Conservation (phyloP, 2,888 invertebrate species). For the Marasmarcha lunaedactyla region DNA sequence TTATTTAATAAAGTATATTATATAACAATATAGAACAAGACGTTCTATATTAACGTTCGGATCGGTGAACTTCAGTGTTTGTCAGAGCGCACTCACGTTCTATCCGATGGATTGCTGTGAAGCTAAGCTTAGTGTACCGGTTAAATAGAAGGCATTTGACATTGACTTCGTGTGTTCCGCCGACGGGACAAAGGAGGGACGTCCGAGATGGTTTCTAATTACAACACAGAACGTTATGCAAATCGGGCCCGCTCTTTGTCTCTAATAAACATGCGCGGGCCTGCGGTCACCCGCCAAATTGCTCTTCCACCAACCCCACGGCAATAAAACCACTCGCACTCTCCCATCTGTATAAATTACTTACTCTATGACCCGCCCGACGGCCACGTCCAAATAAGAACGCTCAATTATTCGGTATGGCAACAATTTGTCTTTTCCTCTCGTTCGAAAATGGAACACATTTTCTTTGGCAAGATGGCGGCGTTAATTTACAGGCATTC, state of each 20-base stretch:
- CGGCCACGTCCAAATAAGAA: background rate
- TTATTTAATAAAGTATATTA: no score
- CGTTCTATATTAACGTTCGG: no score
- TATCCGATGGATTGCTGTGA: background rate
- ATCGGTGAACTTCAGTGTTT: background rate
- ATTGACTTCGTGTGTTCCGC: conserved; percentile 32
- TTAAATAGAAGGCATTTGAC: conserved; percentile 58
- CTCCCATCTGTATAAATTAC: conserved; percentile 1
- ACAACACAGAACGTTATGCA: conserved; percentile 67
- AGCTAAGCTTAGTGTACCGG: conserved; percentile 18
- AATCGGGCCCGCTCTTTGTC: conserved; percentile 58
- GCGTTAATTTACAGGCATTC: conserved; percentile 2
- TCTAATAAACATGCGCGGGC: conserved; percentile 66
- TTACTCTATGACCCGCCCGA: background rate
- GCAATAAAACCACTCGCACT: conserved; percentile 9
- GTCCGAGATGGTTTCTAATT: conserved; percentile 68
- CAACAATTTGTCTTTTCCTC: background rate
- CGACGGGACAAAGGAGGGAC: conserved; percentile 59
- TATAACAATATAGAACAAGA: no score
- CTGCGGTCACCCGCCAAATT: conserved; percentile 63
- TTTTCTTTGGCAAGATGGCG: conserved; percentile 6
- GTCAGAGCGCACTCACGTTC: background rate
- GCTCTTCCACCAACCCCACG: conserved; percentile 35
- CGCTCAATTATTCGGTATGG: background rate
- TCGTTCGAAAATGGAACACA: conserved; percentile 1